phyloP scores from a whole-genome alignment of 2,113 vertebrate species.

The Cryptotis parvus region DNA sequence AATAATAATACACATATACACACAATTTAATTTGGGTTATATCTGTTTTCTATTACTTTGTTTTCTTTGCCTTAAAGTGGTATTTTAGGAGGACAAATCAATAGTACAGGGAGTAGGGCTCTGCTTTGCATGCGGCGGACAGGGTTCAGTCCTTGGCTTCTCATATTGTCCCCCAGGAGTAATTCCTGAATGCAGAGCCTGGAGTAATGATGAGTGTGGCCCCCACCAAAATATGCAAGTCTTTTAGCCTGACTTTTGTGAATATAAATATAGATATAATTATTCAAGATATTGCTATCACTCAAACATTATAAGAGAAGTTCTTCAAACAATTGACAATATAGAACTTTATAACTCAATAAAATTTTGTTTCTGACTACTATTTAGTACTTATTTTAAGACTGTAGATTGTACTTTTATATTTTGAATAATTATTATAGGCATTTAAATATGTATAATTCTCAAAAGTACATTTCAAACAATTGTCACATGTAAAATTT shows the following conservation, averaged over 20 bases:
- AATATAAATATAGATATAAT: conserved; percentile 6
- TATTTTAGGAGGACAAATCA: neutral
- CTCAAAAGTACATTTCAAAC: neutral
- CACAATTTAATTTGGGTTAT: neutral
- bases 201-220: no score
- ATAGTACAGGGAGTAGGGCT: no score
- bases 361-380: neutral
- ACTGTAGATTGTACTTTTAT: neutral
- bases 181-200: no score
- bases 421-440: neutral
- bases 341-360: neutral
- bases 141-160: no score
- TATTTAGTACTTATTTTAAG: neutral
- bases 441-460: neutral
- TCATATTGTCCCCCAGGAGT: no score
- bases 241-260: neutral
- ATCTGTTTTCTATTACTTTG: neutral
- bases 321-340: conserved; percentile 48
- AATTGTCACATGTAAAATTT: neutral
- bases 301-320: conserved; percentile 31
- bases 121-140: no score
- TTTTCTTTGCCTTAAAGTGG: neutral
- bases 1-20: neutral
- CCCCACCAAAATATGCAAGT: no score
- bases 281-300: conserved; percentile 3